Base-by-base conservation (phyloP, 2,888 invertebrate genomes). In the Zonitis immaculata region DNA sequence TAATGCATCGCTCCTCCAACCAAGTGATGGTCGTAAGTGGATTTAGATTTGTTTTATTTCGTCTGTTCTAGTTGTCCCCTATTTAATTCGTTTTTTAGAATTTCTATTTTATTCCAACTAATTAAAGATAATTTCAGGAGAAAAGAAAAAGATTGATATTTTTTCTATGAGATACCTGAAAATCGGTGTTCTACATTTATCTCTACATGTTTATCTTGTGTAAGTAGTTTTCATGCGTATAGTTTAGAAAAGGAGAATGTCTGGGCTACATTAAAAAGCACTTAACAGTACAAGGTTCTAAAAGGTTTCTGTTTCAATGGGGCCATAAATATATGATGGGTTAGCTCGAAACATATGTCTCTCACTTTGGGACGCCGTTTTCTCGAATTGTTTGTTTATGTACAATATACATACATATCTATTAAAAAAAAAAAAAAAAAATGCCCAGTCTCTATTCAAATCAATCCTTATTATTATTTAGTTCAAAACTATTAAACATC, bases 241-340 rank as follows among this genome's bases (percentile, higher is more conserved):
- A 56, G 57, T 66, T 65, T 65, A 58, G 62, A 61, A 64, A 64
- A 68, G 63, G 67, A 65, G 64, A 60, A 63, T 58, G 65, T 64
- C 62, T 63, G 64, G 63, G 56, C 63, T 60, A 72, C 72, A 72
- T 71, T 71, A 70, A 71, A 72, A 72, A 66, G 70, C 72, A 70
- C 72, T 72, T 71, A 72, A 67, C 67, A 62, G 62, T 65, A 66
- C 68, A 66, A 65, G 66, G 61, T 63, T 65, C 68, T 68, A 68
- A 71, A 70, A 71, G 68, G 69, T 69, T 66, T 66, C 67, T 65
- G 66, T 68, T 67, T 64, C 60, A 48, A 55, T 52, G 59, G 35
- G 35, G 63, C 65, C 66, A 59, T 65, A 66, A 66, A 68, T 69
- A 64, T 66, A 66, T 67, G 64, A 63, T 62, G 64, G 63, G 66